A percentile compares a stretch with the other conserved stretches of the same genome.
Evolutionary conservation across 2,113 vertebrate species (phyloP).

Genomic region (Hydropotes inermis): DNA sequence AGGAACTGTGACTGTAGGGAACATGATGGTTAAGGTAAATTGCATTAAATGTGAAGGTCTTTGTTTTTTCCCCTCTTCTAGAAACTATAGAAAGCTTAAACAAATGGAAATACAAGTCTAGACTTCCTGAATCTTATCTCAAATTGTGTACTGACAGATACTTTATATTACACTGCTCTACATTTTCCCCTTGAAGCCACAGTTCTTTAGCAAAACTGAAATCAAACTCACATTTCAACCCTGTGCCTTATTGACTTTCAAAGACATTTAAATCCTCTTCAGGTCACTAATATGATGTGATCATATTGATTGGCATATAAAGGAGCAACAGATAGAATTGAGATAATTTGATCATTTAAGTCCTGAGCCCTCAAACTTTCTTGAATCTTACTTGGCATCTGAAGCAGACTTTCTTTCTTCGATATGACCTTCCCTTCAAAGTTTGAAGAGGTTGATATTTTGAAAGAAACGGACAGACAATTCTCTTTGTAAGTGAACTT

Average conservation of each 20-base stretch:
- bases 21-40: neutral
- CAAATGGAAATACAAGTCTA: neutral
- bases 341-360: neutral
- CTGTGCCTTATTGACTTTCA: neutral
- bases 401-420: neutral
- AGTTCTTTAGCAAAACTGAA: neutral
- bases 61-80: neutral
- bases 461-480: neutral
- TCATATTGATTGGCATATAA: neutral
- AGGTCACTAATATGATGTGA: neutral
- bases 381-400: neutral
- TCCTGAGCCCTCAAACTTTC: neutral
- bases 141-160: neutral
- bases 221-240: neutral
- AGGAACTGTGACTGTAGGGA: neutral
- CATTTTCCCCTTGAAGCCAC: neutral
- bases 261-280: neutral
- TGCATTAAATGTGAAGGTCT: neutral
- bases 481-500: neutral
- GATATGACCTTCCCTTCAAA: neutral
- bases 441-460: neutral
- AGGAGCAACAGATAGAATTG: neutral
- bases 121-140: neutral
- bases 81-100: neutral
- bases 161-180: neutral